These are phyloP conservation scores for Bufo bufo DNA, from an alignment of 2,113 vertebrate species.

Conservation along the genomic window DNA sequence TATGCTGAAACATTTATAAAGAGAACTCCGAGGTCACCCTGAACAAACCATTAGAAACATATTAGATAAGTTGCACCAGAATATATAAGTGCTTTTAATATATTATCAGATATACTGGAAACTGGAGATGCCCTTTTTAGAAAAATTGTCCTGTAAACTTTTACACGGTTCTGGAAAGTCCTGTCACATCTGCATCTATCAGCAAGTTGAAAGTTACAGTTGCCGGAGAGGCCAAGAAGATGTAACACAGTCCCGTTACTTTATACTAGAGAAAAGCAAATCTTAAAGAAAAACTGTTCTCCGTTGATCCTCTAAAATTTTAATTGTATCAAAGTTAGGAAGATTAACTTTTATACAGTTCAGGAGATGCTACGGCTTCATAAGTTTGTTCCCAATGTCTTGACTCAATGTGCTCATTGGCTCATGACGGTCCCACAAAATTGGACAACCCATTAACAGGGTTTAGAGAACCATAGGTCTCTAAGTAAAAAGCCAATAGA, in stretches of 20 bases:
- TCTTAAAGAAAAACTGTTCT: neutral
- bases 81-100: slow-evolving; percentile 54
- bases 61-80: slow-evolving; percentile 33
- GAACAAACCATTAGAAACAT: slow-evolving; percentile 36
- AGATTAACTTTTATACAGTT: neutral
- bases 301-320: neutral
- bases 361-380: no score
- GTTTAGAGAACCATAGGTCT: no score
- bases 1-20: slow-evolving; percentile 18
- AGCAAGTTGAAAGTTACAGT: neutral
- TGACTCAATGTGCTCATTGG: no score
- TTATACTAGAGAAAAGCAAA: neutral
- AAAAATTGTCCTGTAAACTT: neutral
- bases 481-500: no score
- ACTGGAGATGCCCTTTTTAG: neutral
- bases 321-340: no score
- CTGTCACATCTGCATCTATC: neutral
- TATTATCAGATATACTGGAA: slow-evolving; percentile 54
- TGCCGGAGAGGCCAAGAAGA: neutral
- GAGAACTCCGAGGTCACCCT: slow-evolving; percentile 47
- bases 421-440: no score
- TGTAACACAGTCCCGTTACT: neutral
- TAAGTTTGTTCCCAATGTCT: no score
- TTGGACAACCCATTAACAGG: no score
- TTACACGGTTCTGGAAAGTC: neutral